Percentiles rank a stretch among this genome's conserved stretches.
These are phyloP conservation scores for Tupiocoris notatus DNA, from an alignment of 2,888 invertebrate genomes.

Conservation along the genomic window DNA sequence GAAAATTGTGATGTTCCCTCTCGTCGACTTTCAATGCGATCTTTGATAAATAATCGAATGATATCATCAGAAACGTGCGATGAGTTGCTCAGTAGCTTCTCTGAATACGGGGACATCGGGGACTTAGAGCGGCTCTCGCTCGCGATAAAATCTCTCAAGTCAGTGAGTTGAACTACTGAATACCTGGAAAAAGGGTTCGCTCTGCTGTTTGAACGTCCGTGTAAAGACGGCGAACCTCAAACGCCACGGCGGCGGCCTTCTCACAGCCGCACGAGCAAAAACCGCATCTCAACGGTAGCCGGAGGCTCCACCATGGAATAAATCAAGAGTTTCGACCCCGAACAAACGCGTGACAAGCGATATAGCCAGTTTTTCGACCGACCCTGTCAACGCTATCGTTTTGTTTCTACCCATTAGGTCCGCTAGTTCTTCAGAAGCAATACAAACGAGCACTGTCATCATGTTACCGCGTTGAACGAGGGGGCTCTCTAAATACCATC, in stretches of 20 bases:
- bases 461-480: not conserved
- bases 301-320: conserved; percentile 7
- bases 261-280: conserved; percentile 16
- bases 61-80: conserved; percentile 41
- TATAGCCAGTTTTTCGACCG: not conserved
- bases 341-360: conserved; percentile 30
- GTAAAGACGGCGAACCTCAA: conserved; percentile 13
- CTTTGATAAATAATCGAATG: conserved; percentile 35
- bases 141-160: conserved; percentile 35
- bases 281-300: conserved; percentile 2
- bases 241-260: conserved; percentile 6
- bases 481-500: not conserved
- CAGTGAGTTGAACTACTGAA: conserved; percentile 19
- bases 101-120: conserved; percentile 3
- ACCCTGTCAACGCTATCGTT: not conserved
- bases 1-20: conserved; percentile 38
- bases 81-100: conserved; percentile 40
- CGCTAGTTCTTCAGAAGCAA: not conserved
- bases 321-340: conserved; percentile 25
- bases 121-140: not conserved
- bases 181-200: conserved; percentile 27
- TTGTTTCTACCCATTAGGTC: not conserved
- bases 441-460: not conserved
- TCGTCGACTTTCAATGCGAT: conserved; percentile 26
- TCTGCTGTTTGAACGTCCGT: not conserved